Conservation (phyloP, 2,113 vertebrate genomes). For the Chloropsis cyanopogon region DNA sequence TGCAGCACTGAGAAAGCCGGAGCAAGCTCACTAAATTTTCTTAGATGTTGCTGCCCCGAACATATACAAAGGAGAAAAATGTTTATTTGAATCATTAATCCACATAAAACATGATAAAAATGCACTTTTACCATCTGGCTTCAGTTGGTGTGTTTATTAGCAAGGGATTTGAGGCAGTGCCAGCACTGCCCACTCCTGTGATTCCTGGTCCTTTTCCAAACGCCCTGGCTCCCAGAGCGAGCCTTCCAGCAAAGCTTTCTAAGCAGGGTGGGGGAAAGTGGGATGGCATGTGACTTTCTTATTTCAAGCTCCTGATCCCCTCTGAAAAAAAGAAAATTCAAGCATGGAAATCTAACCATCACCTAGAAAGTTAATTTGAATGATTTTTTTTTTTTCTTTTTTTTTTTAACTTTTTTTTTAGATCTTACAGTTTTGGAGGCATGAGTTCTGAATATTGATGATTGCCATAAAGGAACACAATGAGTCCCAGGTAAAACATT, state of each 20-base stretch:
- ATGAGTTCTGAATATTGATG: background rate
- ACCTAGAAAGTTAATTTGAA: background rate
- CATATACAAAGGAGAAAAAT: background rate
- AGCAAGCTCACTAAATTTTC: background rate
- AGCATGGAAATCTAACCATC: background rate
- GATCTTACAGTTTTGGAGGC: background rate
- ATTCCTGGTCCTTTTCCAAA: background rate
- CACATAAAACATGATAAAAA: background rate
- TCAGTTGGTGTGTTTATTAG: background rate
- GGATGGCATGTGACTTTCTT: background rate
- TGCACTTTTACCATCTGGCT: background rate
- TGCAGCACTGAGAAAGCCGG: background rate
- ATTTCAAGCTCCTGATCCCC: background rate
- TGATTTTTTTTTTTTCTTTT: background rate
- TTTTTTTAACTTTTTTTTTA: background rate
- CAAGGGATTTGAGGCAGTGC: background rate
- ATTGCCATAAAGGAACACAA: background rate
- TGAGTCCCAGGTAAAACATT: background rate
- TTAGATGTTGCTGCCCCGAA: background rate
- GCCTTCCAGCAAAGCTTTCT: background rate
- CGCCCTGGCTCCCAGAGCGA: background rate
- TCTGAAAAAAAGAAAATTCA: background rate
- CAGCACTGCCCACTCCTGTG: background rate
- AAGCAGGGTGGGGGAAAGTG: background rate
- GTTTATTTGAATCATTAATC: slow-evolving; percentile 28